These are phyloP conservation scores for Lepilemur ruficaudatus DNA, from an alignment of 2,797 vertebrate genomes.

Conservation along the genomic window DNA sequence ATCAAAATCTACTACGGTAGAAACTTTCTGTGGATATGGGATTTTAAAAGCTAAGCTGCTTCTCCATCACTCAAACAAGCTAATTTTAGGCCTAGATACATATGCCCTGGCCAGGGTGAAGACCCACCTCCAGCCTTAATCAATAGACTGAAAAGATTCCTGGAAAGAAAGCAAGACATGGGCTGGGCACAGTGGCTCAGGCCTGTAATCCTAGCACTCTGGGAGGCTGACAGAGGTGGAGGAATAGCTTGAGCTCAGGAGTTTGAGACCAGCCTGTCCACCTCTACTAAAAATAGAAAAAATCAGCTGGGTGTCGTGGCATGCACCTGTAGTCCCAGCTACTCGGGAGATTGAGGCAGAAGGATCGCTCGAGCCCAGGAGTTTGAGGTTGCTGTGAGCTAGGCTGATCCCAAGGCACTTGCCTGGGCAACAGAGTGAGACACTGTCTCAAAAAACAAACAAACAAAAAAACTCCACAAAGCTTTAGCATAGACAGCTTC, in stretches of 20 bases:
- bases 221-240: neutral
- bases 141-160: neutral
- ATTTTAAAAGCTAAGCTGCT: slow-evolving; percentile 5
- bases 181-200: neutral
- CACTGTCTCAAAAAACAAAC: neutral
- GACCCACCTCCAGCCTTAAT: neutral
- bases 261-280: neutral
- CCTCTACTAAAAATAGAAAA: neutral
- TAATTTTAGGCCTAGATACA: neutral
- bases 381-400: neutral
- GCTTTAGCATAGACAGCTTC: neutral
- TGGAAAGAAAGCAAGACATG: neutral
- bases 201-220: neutral
- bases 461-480: neutral
- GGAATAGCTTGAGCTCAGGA: neutral
- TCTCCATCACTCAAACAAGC: neutral
- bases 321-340: neutral
- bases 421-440: neutral
- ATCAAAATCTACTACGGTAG: neutral
- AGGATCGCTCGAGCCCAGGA: neutral
- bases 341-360: neutral
- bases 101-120: neutral
- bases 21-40: neutral
- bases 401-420: neutral
- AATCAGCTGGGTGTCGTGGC: neutral